Percentiles rank a stretch among this genome's conserved stretches.
These are phyloP conservation scores for Leptogaster cylindrica DNA, from an alignment of 2,888 invertebrate species.

Conservation along the genomic window DNA sequence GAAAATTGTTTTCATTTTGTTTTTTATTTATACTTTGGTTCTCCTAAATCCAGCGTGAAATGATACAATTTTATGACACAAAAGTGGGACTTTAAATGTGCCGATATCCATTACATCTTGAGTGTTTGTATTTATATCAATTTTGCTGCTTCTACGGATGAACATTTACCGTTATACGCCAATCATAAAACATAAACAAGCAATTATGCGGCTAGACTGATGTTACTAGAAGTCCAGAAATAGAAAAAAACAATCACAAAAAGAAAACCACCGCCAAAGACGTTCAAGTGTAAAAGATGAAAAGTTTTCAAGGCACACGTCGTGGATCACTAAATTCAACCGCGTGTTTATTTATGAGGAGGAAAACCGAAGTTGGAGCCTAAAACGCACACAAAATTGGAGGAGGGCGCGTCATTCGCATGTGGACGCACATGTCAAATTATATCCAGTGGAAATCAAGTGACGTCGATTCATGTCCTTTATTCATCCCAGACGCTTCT, in stretches of 20 bases:
- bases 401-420: constrained; percentile 8
- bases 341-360: constrained; percentile 38
- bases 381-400: neutral
- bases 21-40: too few species aligned
- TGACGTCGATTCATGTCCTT: neutral
- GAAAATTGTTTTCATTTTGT: neutral
- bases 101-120: neutral
- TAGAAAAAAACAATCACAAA: constrained; percentile 11
- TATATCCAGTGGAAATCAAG: neutral
- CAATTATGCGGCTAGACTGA: constrained; percentile 38
- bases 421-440: constrained; percentile 30
- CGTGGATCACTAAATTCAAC: constrained; percentile 17
- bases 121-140: constrained; percentile 27
- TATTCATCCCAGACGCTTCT: neutral
- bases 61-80: too few species aligned
- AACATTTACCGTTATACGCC: constrained; percentile 2
- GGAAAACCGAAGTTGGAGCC: constrained; percentile 14
- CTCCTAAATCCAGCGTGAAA: too few species aligned
- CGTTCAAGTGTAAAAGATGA: constrained; percentile 30
- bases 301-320: constrained; percentile 21
- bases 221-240: constrained; percentile 18
- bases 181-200: constrained; percentile 43
- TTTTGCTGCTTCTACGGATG: constrained; percentile 8
- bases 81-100: constrained; percentile 10
- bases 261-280: neutral